Conservation (phyloP, 1,140 invertebrate species). For the Calycopis cecrops region DNA sequence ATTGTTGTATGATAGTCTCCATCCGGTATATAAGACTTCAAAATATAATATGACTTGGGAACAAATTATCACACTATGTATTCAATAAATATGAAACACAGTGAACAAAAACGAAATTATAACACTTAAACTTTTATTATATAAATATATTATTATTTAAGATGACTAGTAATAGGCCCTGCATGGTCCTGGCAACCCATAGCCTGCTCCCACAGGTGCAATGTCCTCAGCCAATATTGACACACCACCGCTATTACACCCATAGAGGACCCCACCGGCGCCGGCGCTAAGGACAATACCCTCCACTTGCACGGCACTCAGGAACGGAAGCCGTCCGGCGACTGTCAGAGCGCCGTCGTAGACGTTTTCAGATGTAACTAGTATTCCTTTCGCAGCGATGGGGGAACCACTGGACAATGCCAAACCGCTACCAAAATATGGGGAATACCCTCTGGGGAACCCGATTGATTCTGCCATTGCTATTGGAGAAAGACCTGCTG, state of each 20-base stretch:
- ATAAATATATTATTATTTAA: too few relatives aligned
- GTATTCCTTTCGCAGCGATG: not conserved
- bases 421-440: constrained; percentile 1
- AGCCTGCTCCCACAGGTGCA: not conserved
- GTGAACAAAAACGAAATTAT: too few relatives aligned
- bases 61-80: too few relatives aligned
- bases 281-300: constrained; percentile 1
- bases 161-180: too few relatives aligned
- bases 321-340: constrained; percentile 2
- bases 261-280: constrained; percentile 6
- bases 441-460: not conserved
- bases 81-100: too few relatives aligned
- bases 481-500: not conserved
- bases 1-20: too few relatives aligned
- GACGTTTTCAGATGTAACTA: constrained; percentile 5
- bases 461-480: not conserved
- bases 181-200: too few relatives aligned
- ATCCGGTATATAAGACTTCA: too few relatives aligned
- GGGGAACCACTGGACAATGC: constrained; percentile 2
- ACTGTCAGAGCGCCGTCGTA: not conserved
- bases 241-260: not conserved
- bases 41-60: too few relatives aligned
- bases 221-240: not conserved
- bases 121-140: too few relatives aligned
- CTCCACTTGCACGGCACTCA: not conserved